Evolutionary conservation across 1,140 invertebrate genomes (phyloP), one percentile per base, ranked within the genome.

Genomic region (Drosophila lacertosa): DNA sequence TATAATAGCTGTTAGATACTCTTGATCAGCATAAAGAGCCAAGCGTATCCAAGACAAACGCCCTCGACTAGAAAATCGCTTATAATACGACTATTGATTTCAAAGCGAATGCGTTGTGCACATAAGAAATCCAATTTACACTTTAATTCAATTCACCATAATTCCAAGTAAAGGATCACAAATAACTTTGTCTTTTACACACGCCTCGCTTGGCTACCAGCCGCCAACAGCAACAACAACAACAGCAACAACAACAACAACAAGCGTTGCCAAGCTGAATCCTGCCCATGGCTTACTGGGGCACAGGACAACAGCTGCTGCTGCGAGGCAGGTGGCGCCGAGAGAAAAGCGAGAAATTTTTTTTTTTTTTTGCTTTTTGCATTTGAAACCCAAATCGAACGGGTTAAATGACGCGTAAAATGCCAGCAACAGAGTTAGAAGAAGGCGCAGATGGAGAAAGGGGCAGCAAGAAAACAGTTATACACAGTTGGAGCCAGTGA

Each of bases 401-500:
- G 63, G 58, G 63, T 81, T 82, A 77, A 81, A 81, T 81, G 78
- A 68, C 68, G 77, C 73, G 78, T 77, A 73, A 81, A 82, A 68
- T 82, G 58, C 63, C 62, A 66, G 53, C 37, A 66, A 11, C 35
- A 18, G 42, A 37, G 16, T 9, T 3, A n/a, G 39, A 18, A 4
- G 5, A 7, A 40, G 33, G 33, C n/a, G 18, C 39, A 42, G 39
- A 2, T 13, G 26, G 22, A 32, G 45, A 13, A 26, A 7, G 20
- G 7, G 22, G 13, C 0, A 26, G 22, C 24, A 13, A 32, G 33
- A 22, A 29, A 47, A 45, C 29, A 9, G 58, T 32, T 63, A 44
- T 63, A 45, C 7, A 47, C 33, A 45, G 13, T 45, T 45, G 22
- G 24, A 20, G 2, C 10, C 15, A 20, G 39, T n/a, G n/a, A n/a